These are phyloP conservation scores for Bradypus variegatus DNA, from an alignment of 2,797 vertebrate genomes.

Conservation along the genomic window DNA sequence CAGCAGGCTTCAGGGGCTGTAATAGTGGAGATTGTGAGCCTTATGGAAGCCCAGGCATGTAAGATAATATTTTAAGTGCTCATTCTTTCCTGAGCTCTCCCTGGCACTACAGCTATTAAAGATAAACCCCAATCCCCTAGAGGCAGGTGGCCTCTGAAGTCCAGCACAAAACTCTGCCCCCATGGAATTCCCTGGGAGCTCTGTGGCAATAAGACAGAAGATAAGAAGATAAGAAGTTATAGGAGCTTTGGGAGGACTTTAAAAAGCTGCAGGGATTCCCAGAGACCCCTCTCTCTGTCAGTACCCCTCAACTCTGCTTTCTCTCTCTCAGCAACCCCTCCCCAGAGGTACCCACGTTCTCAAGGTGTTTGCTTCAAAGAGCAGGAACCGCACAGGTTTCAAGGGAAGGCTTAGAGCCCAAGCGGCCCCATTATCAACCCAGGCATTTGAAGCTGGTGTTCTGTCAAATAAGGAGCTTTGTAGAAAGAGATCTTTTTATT, in stretches of 20 bases:
- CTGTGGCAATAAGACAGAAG: neutral
- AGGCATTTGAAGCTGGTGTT: neutral
- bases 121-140: neutral
- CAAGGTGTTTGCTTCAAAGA: neutral
- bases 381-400: neutral
- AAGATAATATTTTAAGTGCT: slow-evolving; percentile 39
- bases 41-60: neutral
- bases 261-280: neutral
- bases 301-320: neutral
- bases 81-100: neutral
- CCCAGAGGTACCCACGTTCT: neutral
- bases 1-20: neutral
- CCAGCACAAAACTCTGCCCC: neutral
- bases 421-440: neutral
- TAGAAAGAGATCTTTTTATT: neutral
- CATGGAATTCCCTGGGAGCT: neutral
- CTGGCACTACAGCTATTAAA: neutral
- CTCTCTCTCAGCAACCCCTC: neutral
- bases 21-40: neutral
- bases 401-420: neutral
- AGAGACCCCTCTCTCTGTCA: neutral
- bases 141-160: neutral
- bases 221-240: no score
- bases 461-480: neutral
- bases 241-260: neutral